Evolutionary conservation across 2,797 vertebrate species (phyloP), one percentile per base, ranked within the genome.

Genomic region (Diplodus sargus): DNA sequence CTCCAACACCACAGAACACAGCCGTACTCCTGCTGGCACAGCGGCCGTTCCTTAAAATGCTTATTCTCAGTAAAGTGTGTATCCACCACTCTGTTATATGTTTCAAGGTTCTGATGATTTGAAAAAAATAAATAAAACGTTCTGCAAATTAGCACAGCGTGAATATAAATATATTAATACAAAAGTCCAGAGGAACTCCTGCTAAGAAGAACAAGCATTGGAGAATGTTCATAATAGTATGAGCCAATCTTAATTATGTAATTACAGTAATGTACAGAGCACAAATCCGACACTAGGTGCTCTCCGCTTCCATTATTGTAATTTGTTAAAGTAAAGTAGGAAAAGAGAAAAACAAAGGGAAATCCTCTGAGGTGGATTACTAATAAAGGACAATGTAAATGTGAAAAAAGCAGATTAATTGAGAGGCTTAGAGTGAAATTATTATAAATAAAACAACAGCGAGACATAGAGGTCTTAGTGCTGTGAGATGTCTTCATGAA

Each of bases 1-100:
- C 71, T 79, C 69, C 80, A 84, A 34, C 49, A 75, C 76, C 83
- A 83, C 68, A 76, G 77, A 87, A 73, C 20, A 51, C 57, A 74
- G 63, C 63, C 69, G 64, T 65, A 62, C 65, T 84, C 70, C 69
- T 83, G 69, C 53, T 43, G 72, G 62, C 57, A 56, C 53, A 45
- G 15, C 20, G 72, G 34, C 59, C 34, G 48, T 62, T 76, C 47
- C 54, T 80, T 76, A 82, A n/a, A 85, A 54, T n/a, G 61, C 8
- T 4, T 53, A 23, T 53, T 76, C 16, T 66, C 23, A 30, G 16
- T 52, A 22, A 48, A 58, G 34, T 14, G 42, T n/a, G 12, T 17
- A 25, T 15, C 10, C 22, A 5, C 0, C n/a, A 23, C 49, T 69
- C 70, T 70, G 16, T 59, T 57, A 39, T 9, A 13, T 42, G 23